Base-by-base conservation (phyloP, 2,113 vertebrate species). In the Mola mola region DNA sequence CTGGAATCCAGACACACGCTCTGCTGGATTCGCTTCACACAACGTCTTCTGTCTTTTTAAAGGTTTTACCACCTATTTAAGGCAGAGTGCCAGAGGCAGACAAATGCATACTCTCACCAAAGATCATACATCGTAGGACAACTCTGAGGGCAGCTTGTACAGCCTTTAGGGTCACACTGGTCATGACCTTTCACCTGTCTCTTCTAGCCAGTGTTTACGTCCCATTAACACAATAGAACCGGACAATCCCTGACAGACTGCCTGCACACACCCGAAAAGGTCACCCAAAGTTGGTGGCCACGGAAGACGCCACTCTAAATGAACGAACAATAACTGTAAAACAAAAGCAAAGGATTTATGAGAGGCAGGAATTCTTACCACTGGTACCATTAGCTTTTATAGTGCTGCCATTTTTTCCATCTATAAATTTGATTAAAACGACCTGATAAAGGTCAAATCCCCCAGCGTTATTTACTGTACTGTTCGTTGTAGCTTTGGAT, bases 131-230 rank as follows among this genome's bases (percentile, higher is more conserved):
- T 65, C 72, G 49, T 9, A 37, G 8, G 13, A 28, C 43, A 47
- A 31, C 36, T 44, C 36, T 63, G 22, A 56, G 24, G 38, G 26
- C 76, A 46, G 6, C 16, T 24, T 33, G 25, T 51, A 64, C 25
- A 49, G n/a, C 48, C 44, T 68, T 37, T 19, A 31, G 52, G 52
- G 60, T 68, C 60, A 72, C 31, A 38, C 17, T 21, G 63, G 58
- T 60, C 57, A 16, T 31, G 55, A 63, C 65, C 83, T 78, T 70
- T 79, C 15, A 71, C 72, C 70, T 33, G 20, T 55, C 20, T 38
- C 50, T 26, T 56, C 25, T 5, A 24, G n/a, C 29, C 28, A 55
- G 48, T 66, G 46, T 84, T 87, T 78, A 75, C 21, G 12, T 40
- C 70, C 40, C 63, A 75, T 25, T 72, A 26, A 36, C 49, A 75